Base-by-base conservation (phyloP, 1,140 invertebrate species). In the Episyrphus balteatus region DNA sequence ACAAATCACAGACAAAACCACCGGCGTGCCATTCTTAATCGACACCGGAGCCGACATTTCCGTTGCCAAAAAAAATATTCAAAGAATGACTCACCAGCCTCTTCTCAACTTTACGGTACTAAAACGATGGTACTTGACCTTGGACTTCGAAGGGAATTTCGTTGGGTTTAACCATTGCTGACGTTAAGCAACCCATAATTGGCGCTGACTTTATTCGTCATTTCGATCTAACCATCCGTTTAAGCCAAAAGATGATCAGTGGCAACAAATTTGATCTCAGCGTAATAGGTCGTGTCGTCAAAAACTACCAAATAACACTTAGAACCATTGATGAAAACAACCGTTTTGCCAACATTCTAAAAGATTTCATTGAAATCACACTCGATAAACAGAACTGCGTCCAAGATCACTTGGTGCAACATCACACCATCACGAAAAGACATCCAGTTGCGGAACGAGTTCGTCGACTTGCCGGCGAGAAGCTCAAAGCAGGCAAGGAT, bases 81-180 rank as follows among this genome's bases (percentile, higher is more conserved):
- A 26, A 26, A 26, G 3, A 8, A 26, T 8, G 8, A 26, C 21
- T 26, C 21, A 8, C 21, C 21, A 26, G 21, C 21, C 21, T 26
- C 8, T 5, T 26, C 21, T 26, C 21, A 8, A 26, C 21, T 26
- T 26, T 26, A 26, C 21, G 21, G 21, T 26, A 26, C 21, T 26
- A 26, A 26, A 26, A 26, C 3, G 3, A 5, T 26, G 8, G 21
- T 48, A 12, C 26, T 39, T 5, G 52, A 70, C 46, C 41, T 71
- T 3, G 61, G 59, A 7, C 42, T 60, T 5, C 52, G 55, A 11
- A 55, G 63, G 31, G 45, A 53, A 15, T 62, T 64, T 30, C 40
- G 32, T 11, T 72, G 68, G 45, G 5, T 38, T 73, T 73, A 42
- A 53, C 67, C 13, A 49, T 72, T 2, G 66, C 67, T 7, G 61